Evolutionary conservation across 92 coral and sea anemone species (phyloP), one percentile per base, ranked within the genome.

Genomic region (Actinostola sp.): DNA sequence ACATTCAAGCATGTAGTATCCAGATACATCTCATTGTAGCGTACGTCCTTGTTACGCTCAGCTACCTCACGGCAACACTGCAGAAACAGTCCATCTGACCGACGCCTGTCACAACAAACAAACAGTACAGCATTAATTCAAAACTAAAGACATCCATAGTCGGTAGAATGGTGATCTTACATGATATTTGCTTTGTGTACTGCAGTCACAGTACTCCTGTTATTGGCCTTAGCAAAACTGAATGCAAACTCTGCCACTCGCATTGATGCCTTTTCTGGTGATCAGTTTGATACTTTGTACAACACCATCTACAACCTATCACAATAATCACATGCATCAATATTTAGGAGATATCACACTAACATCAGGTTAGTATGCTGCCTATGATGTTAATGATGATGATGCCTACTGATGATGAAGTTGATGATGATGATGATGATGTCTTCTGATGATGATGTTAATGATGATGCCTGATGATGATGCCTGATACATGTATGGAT

Each of bases 171-270:
- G 16, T 16, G 3, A 15, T 29, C 99, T 80, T 70, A 95, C 99
- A 95, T 95, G 86, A 95, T 95, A 64, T 95, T 92, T 16, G 99
- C 99, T 63, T 95, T 95, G 82, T 95, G 99, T 23, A 95, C 99
- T 55, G 99, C 99, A 7, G 96, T 91, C 10, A 95, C 90, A 26
- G 88, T 89, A 36, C 50, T 82, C 39, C 97, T 71, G 66, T 92
- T 92, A 80, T 95, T 95, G 63, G 97, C 90, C 66, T 85, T 92
- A 56, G 99, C 99, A 83, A 82, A 95, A 54, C 78, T 76, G 70
- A 95, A 95, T 16, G 99, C 99, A 84, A 88, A 95, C 77, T 95
- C 99, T 44, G 99, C 99, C 28, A 95, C 99, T 82, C 99, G 76
- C 84, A 86, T 82, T 17, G 99, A 95, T n/a, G 99, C 99, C 35